These are phyloP conservation scores for Hyla sarda DNA, from an alignment of 2,113 vertebrate species.

Conservation along the genomic window DNA sequence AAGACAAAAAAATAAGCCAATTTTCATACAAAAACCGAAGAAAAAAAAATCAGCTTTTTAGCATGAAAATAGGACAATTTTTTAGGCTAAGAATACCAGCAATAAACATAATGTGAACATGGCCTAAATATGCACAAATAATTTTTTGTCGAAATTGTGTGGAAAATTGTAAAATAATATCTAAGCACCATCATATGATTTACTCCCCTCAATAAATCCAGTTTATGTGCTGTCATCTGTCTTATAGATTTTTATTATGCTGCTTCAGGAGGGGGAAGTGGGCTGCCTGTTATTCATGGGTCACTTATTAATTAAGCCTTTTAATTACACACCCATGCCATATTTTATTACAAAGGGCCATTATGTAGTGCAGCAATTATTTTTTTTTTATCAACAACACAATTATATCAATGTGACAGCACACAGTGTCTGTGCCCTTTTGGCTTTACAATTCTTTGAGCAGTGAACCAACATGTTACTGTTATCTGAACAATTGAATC, in stretches of 20 bases:
- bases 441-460: neutral
- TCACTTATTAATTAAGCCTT: neutral
- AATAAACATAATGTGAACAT: too few species aligned
- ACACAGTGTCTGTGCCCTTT: neutral
- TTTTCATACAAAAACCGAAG: too few species aligned
- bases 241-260: neutral
- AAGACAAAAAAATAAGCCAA: too few species aligned
- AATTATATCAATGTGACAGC: neutral
- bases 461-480: too few species aligned
- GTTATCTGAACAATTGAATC: too few species aligned
- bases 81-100: too few species aligned
- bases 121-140: neutral
- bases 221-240: neutral
- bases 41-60: too few species aligned
- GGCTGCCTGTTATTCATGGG: neutral
- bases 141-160: neutral
- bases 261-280: neutral
- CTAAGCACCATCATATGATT: neutral
- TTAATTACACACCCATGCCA: neutral
- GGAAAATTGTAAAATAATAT: neutral
- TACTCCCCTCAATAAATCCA: neutral
- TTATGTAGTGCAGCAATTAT: neutral
- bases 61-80: too few species aligned
- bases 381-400: neutral
- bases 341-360: neutral